A percentile compares a stretch with the other conserved stretches of the same genome.
Conservation (phyloP, 2,113 vertebrate species). For the Mirounga angustirostris region DNA sequence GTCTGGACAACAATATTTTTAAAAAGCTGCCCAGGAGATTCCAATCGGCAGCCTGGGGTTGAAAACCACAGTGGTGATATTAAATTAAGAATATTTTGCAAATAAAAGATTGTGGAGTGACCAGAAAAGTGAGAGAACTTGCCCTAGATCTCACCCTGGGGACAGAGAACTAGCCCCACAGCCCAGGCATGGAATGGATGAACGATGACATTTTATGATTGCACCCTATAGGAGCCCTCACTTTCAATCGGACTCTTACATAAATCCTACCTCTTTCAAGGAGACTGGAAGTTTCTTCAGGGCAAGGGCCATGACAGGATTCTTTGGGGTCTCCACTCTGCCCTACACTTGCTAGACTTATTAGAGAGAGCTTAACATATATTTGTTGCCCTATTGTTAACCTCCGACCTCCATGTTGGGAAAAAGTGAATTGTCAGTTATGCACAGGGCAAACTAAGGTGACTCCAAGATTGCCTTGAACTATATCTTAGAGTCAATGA, state of each 20-base stretch:
- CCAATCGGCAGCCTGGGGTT: not conserved
- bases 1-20: not conserved
- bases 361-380: not conserved
- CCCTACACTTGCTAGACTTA: not conserved
- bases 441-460: not conserved
- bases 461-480: not conserved
- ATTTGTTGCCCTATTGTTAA: not conserved
- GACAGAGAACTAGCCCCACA: not conserved
- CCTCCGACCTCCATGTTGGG: not conserved
- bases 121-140: not conserved
- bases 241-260: not conserved
- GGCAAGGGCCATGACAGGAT: not conserved
- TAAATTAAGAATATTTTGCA: conserved; percentile 38
- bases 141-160: not conserved
- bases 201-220: not conserved
- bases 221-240: not conserved
- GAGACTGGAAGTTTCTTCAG: not conserved
- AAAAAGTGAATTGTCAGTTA: not conserved
- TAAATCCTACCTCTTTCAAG: not conserved
- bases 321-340: not conserved
- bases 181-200: not conserved
- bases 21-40: not conserved
- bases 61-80: conserved; percentile 13
- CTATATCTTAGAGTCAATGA: not conserved
- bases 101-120: conserved; percentile 35